These are phyloP conservation scores for Turnix velox DNA, from an alignment of 2,113 vertebrate genomes.

Conservation along the genomic window DNA sequence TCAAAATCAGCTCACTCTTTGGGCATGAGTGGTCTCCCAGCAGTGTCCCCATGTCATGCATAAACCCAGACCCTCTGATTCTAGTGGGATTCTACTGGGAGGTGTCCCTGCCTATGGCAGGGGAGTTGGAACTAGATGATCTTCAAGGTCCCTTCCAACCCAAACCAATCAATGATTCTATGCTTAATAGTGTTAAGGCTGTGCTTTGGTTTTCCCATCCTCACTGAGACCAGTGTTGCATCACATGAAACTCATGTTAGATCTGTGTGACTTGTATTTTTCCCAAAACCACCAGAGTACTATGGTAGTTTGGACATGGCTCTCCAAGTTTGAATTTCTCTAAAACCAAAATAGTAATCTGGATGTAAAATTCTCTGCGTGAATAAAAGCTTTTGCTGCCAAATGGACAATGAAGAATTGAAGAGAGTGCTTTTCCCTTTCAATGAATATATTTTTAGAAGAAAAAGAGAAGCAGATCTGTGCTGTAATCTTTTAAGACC, in stretches of 20 bases:
- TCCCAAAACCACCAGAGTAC: neutral
- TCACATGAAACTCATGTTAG: neutral
- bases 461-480: neutral
- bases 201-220: neutral
- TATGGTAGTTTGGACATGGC: neutral
- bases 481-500: neutral
- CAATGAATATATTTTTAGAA: neutral
- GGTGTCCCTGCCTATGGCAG: too few relatives aligned
- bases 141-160: too few relatives aligned
- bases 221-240: neutral
- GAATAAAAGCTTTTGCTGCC: neutral
- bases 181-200: neutral
- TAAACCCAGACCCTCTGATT: neutral
- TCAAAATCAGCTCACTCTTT: neutral
- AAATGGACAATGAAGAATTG: neutral
- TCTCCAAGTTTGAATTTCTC: neutral
- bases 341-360: neutral
- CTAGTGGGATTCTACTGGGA: too few relatives aligned
- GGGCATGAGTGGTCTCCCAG: neutral
- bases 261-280: neutral
- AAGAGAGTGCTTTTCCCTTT: neutral
- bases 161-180: neutral
- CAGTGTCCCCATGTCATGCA: neutral
- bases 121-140: too few relatives aligned
- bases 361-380: neutral